phyloP scores from a whole-genome alignment of 2,888 invertebrate genomes.

The Meghimatium bilineatum region DNA sequence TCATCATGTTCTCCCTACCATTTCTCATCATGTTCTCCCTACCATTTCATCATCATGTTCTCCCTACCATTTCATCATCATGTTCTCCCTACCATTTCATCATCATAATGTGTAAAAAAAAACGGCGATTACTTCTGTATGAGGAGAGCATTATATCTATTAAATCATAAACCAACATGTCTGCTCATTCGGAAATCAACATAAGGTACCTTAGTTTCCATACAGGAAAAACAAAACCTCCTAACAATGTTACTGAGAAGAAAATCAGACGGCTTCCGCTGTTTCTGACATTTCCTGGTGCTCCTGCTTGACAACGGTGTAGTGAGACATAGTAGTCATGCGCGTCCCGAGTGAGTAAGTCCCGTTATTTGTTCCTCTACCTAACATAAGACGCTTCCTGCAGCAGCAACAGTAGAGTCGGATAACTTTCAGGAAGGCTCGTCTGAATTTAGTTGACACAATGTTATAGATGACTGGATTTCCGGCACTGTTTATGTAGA shows the following conservation, averaged over 20 bases:
- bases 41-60: too few relatives aligned
- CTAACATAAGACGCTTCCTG: slow-evolving; percentile 2
- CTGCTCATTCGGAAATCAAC: too few relatives aligned
- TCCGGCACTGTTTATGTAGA: slow-evolving; percentile 92
- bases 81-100: too few relatives aligned
- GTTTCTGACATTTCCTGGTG: not conserved
- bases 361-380: slow-evolving; percentile 31
- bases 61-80: too few relatives aligned
- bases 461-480: slow-evolving; percentile 89
- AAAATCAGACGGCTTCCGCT: slow-evolving; percentile 10
- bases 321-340: slow-evolving; percentile 49
- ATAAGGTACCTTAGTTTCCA: too few relatives aligned
- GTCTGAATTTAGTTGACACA: slow-evolving; percentile 52
- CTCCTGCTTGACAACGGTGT: slow-evolving; percentile 48
- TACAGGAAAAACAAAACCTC: too few relatives aligned
- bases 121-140: too few relatives aligned
- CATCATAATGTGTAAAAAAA: too few relatives aligned
- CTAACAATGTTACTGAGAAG: not conserved
- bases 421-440: slow-evolving; percentile 50
- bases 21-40: too few relatives aligned
- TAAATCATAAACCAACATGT: too few relatives aligned
- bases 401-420: slow-evolving; percentile 45
- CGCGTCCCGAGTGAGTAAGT: slow-evolving; percentile 30
- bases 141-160: too few relatives aligned
- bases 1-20: too few relatives aligned